A percentile compares a stretch with the other conserved stretches of the same genome.
phyloP scores from a whole-genome alignment of 2,797 vertebrate genomes.

The Leuciscus waleckii region DNA sequence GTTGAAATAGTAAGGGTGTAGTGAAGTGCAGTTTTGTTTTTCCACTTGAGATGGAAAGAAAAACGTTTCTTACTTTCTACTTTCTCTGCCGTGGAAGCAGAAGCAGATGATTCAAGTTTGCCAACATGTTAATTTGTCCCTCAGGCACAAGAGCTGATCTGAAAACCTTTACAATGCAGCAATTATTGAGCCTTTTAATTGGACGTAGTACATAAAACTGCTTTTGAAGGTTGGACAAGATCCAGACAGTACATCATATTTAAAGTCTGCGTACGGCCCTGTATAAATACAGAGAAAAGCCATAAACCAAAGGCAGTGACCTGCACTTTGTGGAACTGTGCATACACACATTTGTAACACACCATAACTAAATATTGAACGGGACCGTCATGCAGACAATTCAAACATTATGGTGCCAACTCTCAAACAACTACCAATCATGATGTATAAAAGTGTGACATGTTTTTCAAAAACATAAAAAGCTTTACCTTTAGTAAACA shows the following conservation, averaged over 20 bases:
- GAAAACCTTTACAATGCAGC: neutral
- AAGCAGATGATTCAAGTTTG: neutral
- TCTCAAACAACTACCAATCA: conserved; percentile 43
- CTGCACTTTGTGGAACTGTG: conserved; percentile 48
- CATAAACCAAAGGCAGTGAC: conserved; percentile 34
- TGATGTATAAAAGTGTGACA: neutral
- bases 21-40: conserved; percentile 32
- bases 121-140: neutral
- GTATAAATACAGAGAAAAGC: conserved; percentile 26
- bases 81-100: neutral
- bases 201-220: neutral
- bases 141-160: neutral
- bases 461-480: conserved; percentile 41
- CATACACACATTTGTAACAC: conserved; percentile 55
- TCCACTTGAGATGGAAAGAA: conserved; percentile 8
- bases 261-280: conserved; percentile 14
- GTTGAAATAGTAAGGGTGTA: conserved; percentile 44
- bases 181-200: conserved; percentile 7
- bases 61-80: neutral
- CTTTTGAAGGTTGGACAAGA: conserved; percentile 22
- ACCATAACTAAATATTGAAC: conserved; percentile 62
- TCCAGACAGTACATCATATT: conserved; percentile 16
- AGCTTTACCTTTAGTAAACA: conserved; percentile 50
- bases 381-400: conserved; percentile 43
- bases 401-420: conserved; percentile 41